Conservation (phyloP, 2,888 invertebrate genomes). For the Eupeodes luniger region DNA sequence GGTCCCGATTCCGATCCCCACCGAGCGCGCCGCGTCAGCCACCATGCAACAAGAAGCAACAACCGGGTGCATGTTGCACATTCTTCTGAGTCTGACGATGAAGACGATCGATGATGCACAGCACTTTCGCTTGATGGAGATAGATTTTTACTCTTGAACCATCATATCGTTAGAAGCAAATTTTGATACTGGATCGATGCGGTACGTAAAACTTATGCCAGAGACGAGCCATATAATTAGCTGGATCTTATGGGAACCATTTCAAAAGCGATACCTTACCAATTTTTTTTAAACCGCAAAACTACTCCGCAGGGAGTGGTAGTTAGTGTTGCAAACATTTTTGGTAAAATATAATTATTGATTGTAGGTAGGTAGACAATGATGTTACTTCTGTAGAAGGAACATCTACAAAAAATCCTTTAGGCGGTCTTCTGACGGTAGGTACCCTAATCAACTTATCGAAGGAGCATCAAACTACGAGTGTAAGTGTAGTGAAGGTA, state of each 20-base stretch:
- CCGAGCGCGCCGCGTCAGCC: too few relatives aligned
- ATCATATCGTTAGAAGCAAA: conserved; percentile 36
- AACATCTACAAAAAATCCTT: not conserved
- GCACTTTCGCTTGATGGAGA: conserved; percentile 19
- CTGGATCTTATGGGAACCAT: conserved; percentile 42
- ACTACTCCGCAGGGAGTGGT: conserved; percentile 21
- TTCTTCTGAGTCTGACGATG: not conserved
- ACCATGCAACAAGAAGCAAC: not conserved
- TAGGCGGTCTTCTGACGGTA: conserved; percentile 25
- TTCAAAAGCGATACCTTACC: conserved; percentile 33
- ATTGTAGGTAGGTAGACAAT: not conserved
- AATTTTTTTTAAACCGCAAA: conserved; percentile 22
- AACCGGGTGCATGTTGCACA: conserved; percentile 59
- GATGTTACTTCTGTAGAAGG: conserved; percentile 48
- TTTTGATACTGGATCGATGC: conserved; percentile 4
- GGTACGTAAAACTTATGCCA: conserved; percentile 19
- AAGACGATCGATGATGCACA: not conserved
- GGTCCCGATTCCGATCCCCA: not conserved
- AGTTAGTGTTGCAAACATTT: conserved; percentile 36
- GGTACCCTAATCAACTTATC: not conserved
- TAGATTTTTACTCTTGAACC: conserved; percentile 1
- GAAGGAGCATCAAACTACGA: not conserved
- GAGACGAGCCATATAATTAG: conserved; percentile 56
- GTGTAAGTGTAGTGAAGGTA: not conserved
- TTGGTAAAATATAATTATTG: conserved; percentile 48